Base-by-base conservation (phyloP, 2,888 invertebrate genomes). In the Auanema freiburgensis region DNA sequence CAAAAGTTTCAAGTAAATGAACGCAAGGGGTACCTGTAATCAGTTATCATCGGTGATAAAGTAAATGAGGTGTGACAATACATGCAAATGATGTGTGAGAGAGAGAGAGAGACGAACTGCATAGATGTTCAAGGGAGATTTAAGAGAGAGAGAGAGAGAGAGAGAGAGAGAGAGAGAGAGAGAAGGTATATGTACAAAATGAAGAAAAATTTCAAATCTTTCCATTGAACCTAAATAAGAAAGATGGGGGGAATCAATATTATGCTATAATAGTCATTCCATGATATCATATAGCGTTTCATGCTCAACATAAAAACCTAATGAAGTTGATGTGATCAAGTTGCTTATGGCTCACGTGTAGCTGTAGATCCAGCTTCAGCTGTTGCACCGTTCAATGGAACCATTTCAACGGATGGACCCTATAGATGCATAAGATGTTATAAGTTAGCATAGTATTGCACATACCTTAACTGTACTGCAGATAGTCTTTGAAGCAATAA, bases 401-500 rank as follows among this genome's bases (percentile, higher is more conserved):
- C 57, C 21, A 57, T 21, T 49, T 57, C 57, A 6, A 57, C 16
- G 6, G 57, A 16, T 4, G 44, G 49, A 8, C 49, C 57, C 57
- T 55, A 40, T 25, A 52, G 11, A 51, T 51, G 12, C 11, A 57
- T 57, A 41, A 24, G 54, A 46, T 40, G 44, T 46, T 59, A 33
- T 23, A 49, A 40, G 16, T 55, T 14, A 46, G 46, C 10, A 46
- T 46, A 18, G 6, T 4, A 18, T 6, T 8, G 14, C 41, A 54
- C 60, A 4, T 14, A 72, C 72, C 64, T 73, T 73, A 52, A 63
- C 53, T 24, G 73, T 65, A 14, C 66, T 59, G 44, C 69, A 71
- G 1, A 74, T 59, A 21, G 69, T 72, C 58, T 67, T 69, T 44
- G 68, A 64, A 53, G 69, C 72, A 18, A 78, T 66, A 18, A 73